phyloP scores from a whole-genome alignment of 2,797 vertebrate genomes.

The Basileuterus tristriatus region DNA sequence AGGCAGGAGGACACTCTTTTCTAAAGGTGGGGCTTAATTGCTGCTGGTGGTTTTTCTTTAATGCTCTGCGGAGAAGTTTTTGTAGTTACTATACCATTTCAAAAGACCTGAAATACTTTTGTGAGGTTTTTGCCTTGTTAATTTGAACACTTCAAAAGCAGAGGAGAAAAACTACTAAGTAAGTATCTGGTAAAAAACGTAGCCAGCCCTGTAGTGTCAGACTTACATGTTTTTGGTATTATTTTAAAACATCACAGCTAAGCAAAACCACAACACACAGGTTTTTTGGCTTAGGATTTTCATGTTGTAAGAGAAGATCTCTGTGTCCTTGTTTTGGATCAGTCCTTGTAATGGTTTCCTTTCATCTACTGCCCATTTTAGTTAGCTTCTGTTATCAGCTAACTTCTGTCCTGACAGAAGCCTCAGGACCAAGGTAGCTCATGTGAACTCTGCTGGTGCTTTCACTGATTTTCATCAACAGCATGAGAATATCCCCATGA shows the following conservation, averaged over 20 bases:
- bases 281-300: neutral
- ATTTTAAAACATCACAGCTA: neutral
- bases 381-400: neutral
- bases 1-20: neutral
- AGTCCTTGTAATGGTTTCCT: neutral
- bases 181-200: rapidly evolving
- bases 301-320: neutral
- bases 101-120: neutral
- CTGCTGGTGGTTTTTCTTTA: neutral
- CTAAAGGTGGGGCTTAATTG: neutral
- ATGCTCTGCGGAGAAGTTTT: neutral
- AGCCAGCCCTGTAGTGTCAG: neutral
- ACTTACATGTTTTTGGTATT: neutral
- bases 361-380: neutral
- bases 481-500: neutral
- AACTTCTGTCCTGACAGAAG: neutral
- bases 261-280: neutral
- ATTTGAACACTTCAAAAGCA: neutral
- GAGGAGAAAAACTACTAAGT: neutral
- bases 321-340: neutral
- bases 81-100: neutral
- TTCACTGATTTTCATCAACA: neutral
- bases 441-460: neutral
- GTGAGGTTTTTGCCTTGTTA: neutral
- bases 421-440: neutral